Conservation (phyloP, 2,113 vertebrate species). For the Tragulus kanchil region DNA sequence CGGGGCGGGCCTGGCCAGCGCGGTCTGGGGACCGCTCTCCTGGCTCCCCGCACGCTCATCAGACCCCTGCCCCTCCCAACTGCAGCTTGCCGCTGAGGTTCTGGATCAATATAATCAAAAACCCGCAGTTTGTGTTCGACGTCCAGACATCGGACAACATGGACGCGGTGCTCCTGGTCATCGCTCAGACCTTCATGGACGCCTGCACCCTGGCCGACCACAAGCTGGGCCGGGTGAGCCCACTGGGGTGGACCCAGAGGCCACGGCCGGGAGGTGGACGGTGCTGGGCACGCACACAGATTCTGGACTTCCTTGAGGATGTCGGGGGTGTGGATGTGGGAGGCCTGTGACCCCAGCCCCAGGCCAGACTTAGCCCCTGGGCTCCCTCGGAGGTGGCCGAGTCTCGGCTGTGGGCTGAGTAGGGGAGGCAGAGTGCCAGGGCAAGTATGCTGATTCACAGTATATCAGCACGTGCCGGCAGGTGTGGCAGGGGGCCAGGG, state of each 20-base stretch:
- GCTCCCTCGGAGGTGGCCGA: background rate
- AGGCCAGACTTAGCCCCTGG: background rate
- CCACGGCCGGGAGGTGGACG: background rate
- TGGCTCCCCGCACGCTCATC: background rate
- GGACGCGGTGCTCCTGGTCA: constrained; percentile 97
- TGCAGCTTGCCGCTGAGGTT: constrained; percentile 96
- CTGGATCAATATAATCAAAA: constrained; percentile 99
- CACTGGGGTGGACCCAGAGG: accelerated
- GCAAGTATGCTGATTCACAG: background rate
- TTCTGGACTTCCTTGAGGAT: background rate
- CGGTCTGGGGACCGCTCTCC: accelerated
- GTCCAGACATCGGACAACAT: constrained; percentile 97
- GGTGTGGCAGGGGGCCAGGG: background rate
- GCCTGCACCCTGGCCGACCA: constrained; percentile 98
- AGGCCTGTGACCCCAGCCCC: background rate
- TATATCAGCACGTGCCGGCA: background rate
- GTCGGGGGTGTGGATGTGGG: background rate
- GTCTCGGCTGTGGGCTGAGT: background rate
- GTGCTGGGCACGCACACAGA: background rate
- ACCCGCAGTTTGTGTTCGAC: constrained; percentile 98
- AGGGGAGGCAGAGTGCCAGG: background rate
- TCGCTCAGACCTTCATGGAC: constrained; percentile 99
- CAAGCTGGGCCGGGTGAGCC: constrained; percentile 96
- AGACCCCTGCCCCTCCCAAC: accelerated
- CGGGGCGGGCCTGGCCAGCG: accelerated